Evolutionary conservation across 1,140 invertebrate genomes (phyloP).

Genomic region (Bilobella aurantiaca): DNA sequence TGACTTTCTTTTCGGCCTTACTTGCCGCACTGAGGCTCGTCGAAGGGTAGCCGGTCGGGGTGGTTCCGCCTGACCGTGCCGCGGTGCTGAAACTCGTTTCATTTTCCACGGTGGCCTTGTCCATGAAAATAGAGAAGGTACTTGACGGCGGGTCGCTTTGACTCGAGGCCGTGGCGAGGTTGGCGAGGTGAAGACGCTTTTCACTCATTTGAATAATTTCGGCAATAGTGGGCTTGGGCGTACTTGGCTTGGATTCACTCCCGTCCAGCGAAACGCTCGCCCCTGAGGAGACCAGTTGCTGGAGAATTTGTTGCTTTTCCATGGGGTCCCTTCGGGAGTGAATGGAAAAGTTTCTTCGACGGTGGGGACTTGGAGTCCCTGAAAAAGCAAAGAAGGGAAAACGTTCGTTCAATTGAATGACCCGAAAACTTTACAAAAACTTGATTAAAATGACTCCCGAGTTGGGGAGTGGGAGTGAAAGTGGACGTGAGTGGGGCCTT

Average conservation of each 20-base stretch:
- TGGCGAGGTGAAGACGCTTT: slow-evolving; percentile 36
- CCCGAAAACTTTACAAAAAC: background rate
- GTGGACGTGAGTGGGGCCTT: background rate
- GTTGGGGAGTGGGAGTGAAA: background rate
- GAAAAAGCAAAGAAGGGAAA: slow-evolving; percentile 11
- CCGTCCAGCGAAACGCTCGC: slow-evolving; percentile 37
- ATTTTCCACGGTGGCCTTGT: slow-evolving; percentile 35
- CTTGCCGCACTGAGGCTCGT: slow-evolving; percentile 43
- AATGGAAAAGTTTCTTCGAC: slow-evolving; percentile 59
- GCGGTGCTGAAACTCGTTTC: slow-evolving; percentile 47
- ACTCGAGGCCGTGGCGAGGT: slow-evolving; percentile 16
- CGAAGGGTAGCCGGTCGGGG: background rate
- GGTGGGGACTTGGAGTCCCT: slow-evolving; percentile 58
- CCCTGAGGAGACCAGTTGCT: slow-evolving; percentile 53
- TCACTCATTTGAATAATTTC: slow-evolving; percentile 60
- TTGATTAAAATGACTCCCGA: background rate
- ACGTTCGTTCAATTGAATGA: background rate
- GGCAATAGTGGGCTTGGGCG: slow-evolving; percentile 39
- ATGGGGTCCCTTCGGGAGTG: slow-evolving; percentile 46
- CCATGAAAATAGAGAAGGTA: background rate
- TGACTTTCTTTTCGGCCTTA: slow-evolving; percentile 62
- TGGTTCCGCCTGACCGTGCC: background rate
- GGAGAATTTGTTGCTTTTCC: slow-evolving; percentile 62
- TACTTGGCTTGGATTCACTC: slow-evolving; percentile 18
- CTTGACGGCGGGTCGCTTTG: slow-evolving; percentile 16